Percentiles rank a stretch among this genome's conserved stretches.
These are phyloP conservation scores for Suricata suricatta DNA, from an alignment of 2,113 vertebrate species.

Conservation along the genomic window DNA sequence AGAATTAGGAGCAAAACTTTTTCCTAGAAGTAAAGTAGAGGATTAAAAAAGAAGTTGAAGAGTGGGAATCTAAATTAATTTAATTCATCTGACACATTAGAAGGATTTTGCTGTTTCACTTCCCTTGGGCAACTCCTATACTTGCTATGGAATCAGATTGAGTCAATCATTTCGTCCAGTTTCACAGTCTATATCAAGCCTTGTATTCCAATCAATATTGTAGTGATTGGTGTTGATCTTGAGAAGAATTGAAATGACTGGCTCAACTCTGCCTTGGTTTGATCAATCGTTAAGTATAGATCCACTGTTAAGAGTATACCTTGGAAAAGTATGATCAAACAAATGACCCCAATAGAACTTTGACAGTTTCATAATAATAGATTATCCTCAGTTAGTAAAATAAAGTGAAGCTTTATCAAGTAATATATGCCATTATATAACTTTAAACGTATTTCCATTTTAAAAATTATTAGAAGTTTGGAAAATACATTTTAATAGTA, in stretches of 20 bases:
- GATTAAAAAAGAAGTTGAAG: not conserved
- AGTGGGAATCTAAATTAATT: not conserved
- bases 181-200: not conserved
- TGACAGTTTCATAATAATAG: not conserved
- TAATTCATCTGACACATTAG: not conserved
- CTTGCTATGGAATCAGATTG: not conserved
- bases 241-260: not conserved
- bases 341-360: not conserved
- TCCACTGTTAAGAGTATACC: not conserved
- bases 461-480: not conserved
- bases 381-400: constrained; percentile 6
- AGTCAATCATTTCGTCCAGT: not conserved
- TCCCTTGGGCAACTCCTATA: not conserved
- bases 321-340: constrained; percentile 29
- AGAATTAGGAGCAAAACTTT: constrained; percentile 27
- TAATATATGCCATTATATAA: not conserved
- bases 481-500: not conserved
- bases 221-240: constrained; percentile 12
- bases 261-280: not conserved
- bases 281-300: constrained; percentile 20
- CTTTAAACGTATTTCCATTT: not conserved
- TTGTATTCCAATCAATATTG: not conserved
- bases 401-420: not conserved
- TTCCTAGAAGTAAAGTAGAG: not conserved
- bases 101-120: not conserved